Percentiles rank a stretch among this genome's conserved stretches.
Evolutionary conservation across 1,140 invertebrate species (phyloP).

Genomic region (Apis mellifera): Amel_HAv3.1 CM009936.2:14243001-14243500

Average conservation of each 20-base stretch:
- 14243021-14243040: too few species aligned
- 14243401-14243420: constrained; percentile 28
- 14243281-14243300: not conserved
- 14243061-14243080: not conserved
- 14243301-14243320: not conserved
- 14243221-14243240: not conserved
- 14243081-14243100: too few species aligned
- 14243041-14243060: constrained; percentile 42
- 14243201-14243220: not conserved
- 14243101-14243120: not conserved
- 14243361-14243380: constrained; percentile 21
- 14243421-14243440: constrained; percentile 28
- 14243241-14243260: too few species aligned
- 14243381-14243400: constrained; percentile 16
- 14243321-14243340: not conserved
- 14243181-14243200: not conserved
- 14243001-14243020: not conserved
- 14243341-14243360: not conserved
- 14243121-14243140: not conserved
- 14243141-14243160: not conserved
- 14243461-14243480: not conserved
- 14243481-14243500: not conserved
- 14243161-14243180: not conserved
- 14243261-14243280: not conserved
- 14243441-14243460: not conserved